phyloP scores from a whole-genome alignment of 2,888 invertebrate genomes.

The Nysson spinosus region DNA sequence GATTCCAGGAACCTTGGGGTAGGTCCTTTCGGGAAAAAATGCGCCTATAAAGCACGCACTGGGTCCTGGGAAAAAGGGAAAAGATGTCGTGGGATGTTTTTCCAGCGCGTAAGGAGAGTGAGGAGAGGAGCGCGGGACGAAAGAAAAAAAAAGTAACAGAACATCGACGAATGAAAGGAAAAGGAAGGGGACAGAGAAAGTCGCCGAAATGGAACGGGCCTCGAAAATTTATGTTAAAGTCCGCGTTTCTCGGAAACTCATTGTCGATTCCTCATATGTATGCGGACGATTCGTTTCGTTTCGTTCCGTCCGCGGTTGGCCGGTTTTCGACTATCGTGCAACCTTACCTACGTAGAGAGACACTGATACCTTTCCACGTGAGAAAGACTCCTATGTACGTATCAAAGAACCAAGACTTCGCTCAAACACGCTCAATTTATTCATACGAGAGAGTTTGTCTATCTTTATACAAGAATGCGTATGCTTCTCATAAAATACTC shows the following conservation, averaged over 20 bases:
- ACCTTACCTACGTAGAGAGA: neutral
- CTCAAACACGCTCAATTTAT: slow-evolving; percentile 36
- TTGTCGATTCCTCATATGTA: slow-evolving; percentile 73
- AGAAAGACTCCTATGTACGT: slow-evolving; percentile 31
- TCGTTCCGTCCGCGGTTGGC: slow-evolving; percentile 46
- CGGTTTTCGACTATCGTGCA: slow-evolving; percentile 43
- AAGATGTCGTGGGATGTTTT: slow-evolving; percentile 56
- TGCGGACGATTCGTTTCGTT: slow-evolving; percentile 61
- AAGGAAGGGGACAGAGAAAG: slow-evolving; percentile 47
- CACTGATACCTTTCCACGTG: slow-evolving; percentile 30
- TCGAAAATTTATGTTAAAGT: slow-evolving; percentile 70
- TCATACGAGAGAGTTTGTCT: slow-evolving; percentile 25
- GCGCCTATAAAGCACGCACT: slow-evolving; percentile 57
- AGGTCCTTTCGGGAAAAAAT: slow-evolving; percentile 69
- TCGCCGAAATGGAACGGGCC: slow-evolving; percentile 51
- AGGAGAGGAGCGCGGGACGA: neutral
- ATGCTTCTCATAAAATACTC: slow-evolving; percentile 13
- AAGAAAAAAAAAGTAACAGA: slow-evolving; percentile 5
- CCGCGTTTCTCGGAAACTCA: slow-evolving; percentile 70
- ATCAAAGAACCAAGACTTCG: slow-evolving; percentile 9
- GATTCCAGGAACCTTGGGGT: slow-evolving; percentile 72
- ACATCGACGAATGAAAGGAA: slow-evolving; percentile 33
- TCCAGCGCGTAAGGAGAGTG: slow-evolving; percentile 31
- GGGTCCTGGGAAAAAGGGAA: slow-evolving; percentile 62
- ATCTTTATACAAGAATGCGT: neutral